Conservation (phyloP, 2,888 invertebrate genomes). For the Zaprionus bogoriensis region DNA sequence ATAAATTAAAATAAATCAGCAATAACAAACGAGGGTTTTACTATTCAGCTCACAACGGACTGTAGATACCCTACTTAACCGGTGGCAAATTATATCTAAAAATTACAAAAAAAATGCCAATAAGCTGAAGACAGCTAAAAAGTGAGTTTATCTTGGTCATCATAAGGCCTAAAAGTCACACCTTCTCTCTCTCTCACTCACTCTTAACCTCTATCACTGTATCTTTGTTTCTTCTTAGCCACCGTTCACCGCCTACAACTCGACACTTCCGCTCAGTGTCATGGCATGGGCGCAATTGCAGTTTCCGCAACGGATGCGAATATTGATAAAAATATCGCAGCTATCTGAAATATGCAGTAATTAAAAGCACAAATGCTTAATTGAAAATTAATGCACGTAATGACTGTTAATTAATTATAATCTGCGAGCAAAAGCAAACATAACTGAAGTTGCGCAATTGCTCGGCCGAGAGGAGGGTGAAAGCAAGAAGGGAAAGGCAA, state of each 20-base stretch:
- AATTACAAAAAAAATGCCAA: neutral
- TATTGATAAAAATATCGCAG: constrained; percentile 15
- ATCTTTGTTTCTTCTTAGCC: neutral
- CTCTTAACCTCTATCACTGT: neutral
- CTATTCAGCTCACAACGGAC: neutral
- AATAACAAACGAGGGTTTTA: constrained; percentile 23
- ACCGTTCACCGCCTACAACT: constrained; percentile 3
- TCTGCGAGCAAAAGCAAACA: neutral
- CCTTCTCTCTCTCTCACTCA: too few relatives aligned
- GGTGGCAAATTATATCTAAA: neutral
- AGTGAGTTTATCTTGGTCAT: too few relatives aligned
- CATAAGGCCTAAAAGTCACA: too few relatives aligned
- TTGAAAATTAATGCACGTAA: constrained; percentile 24
- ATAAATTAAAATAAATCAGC: constrained; percentile 52
- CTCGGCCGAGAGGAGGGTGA: too few relatives aligned
- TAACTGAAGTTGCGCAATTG: neutral
- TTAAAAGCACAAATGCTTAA: constrained; percentile 17
- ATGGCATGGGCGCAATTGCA: neutral
- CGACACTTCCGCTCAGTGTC: neutral
- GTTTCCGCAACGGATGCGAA: constrained; percentile 17
- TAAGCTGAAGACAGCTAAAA: neutral
- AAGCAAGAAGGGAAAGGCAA: neutral
- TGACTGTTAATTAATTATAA: constrained; percentile 19
- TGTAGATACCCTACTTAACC: constrained; percentile 7
- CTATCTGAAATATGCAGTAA: constrained; percentile 10